Percentiles rank a stretch among this genome's conserved stretches.
Conservation (phyloP, 2,888 invertebrate genomes). For the Heliconius ethilla region DNA sequence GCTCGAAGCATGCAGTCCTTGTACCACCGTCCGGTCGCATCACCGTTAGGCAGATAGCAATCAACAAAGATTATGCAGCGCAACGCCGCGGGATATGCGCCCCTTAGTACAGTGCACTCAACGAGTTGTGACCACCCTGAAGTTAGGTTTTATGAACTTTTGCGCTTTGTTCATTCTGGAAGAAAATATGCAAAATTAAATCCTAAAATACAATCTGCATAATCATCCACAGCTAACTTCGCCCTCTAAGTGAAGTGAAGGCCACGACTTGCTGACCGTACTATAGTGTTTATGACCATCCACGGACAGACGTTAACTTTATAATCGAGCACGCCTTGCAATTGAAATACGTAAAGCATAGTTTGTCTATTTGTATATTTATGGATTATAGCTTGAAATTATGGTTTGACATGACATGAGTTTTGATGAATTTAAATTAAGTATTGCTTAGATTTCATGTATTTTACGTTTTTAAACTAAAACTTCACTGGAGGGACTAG, state of each 20-base stretch:
- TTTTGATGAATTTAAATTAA: background rate
- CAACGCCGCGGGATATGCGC: constrained; percentile 49
- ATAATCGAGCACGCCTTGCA: constrained; percentile 22
- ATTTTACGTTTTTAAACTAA: background rate
- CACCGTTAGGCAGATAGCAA: constrained; percentile 58
- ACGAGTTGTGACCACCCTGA: no score
- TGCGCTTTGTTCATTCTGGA: no score
- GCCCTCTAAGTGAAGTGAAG: no score
- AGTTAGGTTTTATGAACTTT: no score
- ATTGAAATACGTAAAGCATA: constrained; percentile 21
- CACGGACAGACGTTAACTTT: constrained; percentile 32
- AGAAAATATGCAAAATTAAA: no score
- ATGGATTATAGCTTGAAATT: background rate
- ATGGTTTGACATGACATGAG: background rate
- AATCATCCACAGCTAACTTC: no score
- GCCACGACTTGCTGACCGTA: no score
- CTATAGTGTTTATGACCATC: constrained; percentile 32
- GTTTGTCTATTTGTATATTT: constrained; percentile 23
- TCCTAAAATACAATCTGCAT: no score
- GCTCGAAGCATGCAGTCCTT: constrained; percentile 1
- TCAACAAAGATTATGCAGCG: constrained; percentile 59
- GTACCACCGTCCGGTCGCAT: constrained; percentile 30
- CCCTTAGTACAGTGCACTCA: constrained; percentile 12
- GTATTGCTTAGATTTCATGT: background rate
- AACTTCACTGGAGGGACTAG: no score